Evolutionary conservation across 2,113 vertebrate genomes (phyloP).

Genomic region (Lasiurus borealis): DNA sequence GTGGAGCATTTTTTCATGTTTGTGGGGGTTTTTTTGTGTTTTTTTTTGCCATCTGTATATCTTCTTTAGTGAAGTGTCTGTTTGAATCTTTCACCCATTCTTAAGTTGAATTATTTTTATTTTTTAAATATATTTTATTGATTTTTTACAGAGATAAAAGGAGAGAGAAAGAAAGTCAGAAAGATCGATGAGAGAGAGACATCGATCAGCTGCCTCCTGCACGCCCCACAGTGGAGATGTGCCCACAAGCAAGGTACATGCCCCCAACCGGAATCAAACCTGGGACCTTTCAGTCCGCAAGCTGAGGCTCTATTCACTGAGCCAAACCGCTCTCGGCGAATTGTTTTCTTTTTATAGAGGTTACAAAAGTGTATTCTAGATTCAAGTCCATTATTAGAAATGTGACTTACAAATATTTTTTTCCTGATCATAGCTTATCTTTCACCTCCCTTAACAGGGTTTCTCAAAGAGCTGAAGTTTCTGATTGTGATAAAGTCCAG

Average conservation of each 20-base stretch:
- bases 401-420: constrained; percentile 16
- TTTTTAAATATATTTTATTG: too few species aligned
- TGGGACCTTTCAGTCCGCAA: too few species aligned
- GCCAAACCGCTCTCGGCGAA: too few species aligned
- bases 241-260: too few species aligned
- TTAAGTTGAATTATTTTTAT: constrained; percentile 7
- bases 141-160: too few species aligned
- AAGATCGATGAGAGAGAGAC: too few species aligned
- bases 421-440: background rate
- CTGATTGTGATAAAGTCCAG: background rate
- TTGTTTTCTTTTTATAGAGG: constrained; percentile 14
- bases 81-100: background rate
- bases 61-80: constrained; percentile 30
- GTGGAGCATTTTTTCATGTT: constrained; percentile 11
- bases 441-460: background rate
- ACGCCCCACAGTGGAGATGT: too few species aligned
- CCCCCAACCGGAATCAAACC: too few species aligned
- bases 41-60: background rate
- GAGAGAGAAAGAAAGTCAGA: too few species aligned
- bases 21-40: background rate
- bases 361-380: constrained; percentile 5
- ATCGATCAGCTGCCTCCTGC: too few species aligned
- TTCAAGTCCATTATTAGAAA: background rate
- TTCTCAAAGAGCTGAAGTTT: constrained; percentile 5
- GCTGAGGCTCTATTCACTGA: too few species aligned